Evolutionary conservation across 2,888 invertebrate species (phyloP).

Genomic region (Polydrusus pterygomalis): DNA sequence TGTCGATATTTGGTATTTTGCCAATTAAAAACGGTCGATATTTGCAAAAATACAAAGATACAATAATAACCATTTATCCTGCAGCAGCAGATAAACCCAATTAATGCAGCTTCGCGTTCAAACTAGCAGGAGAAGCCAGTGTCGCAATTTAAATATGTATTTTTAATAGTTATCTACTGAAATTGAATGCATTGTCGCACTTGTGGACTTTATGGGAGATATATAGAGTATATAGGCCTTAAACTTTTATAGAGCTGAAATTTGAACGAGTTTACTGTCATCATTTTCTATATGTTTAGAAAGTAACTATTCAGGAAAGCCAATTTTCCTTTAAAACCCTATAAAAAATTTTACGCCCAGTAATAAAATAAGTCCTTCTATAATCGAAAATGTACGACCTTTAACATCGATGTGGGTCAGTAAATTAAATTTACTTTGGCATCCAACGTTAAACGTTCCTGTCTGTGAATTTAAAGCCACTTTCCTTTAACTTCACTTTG

Average conservation of each 20-base stretch:
- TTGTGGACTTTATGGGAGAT: too few relatives aligned
- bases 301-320: neutral
- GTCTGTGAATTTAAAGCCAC: neutral
- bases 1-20: neutral
- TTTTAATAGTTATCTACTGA: too few relatives aligned
- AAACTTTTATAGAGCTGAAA: too few relatives aligned
- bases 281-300: neutral
- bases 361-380: neutral
- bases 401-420: conserved; percentile 6
- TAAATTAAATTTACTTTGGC: neutral
- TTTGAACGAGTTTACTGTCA: too few relatives aligned
- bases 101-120: neutral
- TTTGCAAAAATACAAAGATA: too few relatives aligned
- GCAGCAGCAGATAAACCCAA: neutral
- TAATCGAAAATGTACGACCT: neutral
- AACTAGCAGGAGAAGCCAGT: neutral
- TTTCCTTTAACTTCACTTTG: neutral
- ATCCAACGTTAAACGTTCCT: neutral
- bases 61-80: too few relatives aligned
- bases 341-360: neutral
- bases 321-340: conserved; percentile 2
- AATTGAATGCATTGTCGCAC: too few relatives aligned
- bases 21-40: too few relatives aligned
- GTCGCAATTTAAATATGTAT: too few relatives aligned
- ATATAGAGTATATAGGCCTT: too few relatives aligned